A percentile compares a stretch with the other conserved stretches of the same genome.
phyloP scores from a whole-genome alignment of 1,140 invertebrate genomes.

The Brachionus paranguensis region DNA sequence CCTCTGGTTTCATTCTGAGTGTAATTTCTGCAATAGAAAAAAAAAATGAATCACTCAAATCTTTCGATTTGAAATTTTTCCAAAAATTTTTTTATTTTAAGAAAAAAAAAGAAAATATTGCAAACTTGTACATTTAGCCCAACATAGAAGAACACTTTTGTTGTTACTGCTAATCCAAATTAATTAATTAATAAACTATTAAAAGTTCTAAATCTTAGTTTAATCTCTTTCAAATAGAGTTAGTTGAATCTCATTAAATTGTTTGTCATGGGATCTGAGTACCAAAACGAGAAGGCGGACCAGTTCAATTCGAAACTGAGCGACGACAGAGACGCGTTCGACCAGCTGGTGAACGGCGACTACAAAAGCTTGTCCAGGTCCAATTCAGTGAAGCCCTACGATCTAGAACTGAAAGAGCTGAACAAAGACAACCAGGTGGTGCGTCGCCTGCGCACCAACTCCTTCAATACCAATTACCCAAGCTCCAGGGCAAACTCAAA shows the following conservation, averaged over 20 bases:
- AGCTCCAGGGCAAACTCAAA: neutral
- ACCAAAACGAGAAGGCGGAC: neutral
- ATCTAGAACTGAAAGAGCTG: neutral
- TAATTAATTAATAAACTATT: neutral
- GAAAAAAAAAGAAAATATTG: no score
- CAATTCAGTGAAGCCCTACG: neutral
- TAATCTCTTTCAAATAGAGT: neutral
- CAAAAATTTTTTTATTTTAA: no score
- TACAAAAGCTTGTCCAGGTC: neutral
- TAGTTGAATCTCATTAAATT: slow-evolving; percentile 23
- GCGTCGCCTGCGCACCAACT: neutral
- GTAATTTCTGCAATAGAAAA: neutral
- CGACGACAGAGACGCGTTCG: neutral
- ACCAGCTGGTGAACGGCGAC: slow-evolving; percentile 8
- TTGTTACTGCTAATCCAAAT: neutral
- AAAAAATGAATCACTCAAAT: neutral
- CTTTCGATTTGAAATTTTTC: neutral
- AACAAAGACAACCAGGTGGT: neutral
- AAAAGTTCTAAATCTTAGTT: neutral
- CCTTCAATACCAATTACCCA: neutral
- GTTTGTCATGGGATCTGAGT: slow-evolving; percentile 8
- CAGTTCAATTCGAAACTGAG: neutral
- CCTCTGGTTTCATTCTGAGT: neutral
- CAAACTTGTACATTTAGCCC: neutral
- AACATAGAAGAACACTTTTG: no score